A percentile compares a stretch with the other conserved stretches of the same genome.
Evolutionary conservation across 2,888 invertebrate species (phyloP).

Genomic region (Panopea generosa): DNA sequence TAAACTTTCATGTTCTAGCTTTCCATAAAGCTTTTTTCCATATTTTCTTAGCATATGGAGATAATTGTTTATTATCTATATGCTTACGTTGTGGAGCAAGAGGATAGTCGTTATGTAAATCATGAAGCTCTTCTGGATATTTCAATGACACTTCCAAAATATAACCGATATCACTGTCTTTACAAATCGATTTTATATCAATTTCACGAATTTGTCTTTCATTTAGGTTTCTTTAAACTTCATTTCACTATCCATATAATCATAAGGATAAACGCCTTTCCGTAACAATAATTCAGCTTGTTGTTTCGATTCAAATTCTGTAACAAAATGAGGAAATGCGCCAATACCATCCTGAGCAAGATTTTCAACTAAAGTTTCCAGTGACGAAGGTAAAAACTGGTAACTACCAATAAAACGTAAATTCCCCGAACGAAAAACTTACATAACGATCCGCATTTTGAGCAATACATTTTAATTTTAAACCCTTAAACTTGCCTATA

Average conservation of each 20-base stretch:
- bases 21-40: conserved; percentile 18
- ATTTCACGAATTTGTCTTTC: conserved; percentile 8
- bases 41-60: conserved; percentile 8
- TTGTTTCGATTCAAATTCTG: conserved; percentile 3
- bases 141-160: conserved; percentile 20
- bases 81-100: conserved; percentile 18
- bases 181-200: background rate
- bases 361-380: conserved; percentile 27
- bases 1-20: background rate
- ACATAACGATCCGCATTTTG: conserved; percentile 21
- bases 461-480: conserved; percentile 11
- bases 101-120: conserved; percentile 16
- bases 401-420: conserved; percentile 22
- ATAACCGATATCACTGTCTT: conserved; percentile 14
- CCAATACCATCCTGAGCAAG: conserved; percentile 19
- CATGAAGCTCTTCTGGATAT: conserved; percentile 5
- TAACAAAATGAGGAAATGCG: conserved; percentile 4
- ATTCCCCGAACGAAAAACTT: conserved; percentile 17
- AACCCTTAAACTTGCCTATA: conserved; percentile 12
- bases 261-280: conserved; percentile 41
- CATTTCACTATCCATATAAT: conserved; percentile 22
- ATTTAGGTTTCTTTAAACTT: conserved; percentile 14
- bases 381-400: conserved; percentile 18
- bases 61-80: conserved; percentile 12
- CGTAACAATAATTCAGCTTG: conserved; percentile 19